phyloP scores from a whole-genome alignment of 2,797 vertebrate genomes.

The Chaunax sp. region DNA sequence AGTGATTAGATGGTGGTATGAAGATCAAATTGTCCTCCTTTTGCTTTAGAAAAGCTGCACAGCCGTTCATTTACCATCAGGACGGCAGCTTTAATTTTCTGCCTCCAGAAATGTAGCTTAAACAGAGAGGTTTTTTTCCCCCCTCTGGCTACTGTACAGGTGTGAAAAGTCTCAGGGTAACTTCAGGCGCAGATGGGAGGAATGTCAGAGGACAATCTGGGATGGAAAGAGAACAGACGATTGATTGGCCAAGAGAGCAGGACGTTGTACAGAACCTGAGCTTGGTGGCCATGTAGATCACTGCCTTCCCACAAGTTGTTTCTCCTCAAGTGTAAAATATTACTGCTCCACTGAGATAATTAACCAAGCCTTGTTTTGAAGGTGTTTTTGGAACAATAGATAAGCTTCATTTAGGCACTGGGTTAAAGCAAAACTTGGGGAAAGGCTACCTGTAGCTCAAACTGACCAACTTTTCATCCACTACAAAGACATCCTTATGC shows the following conservation, averaged over 20 bases:
- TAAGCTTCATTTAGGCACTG: constrained; percentile 1
- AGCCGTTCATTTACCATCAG: constrained; percentile 13
- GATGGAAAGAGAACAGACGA: constrained; percentile 24
- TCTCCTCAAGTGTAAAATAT: not conserved
- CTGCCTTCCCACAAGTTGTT: not conserved
- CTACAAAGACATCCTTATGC: constrained; percentile 80
- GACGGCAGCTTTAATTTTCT: not conserved
- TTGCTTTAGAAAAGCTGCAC: not conserved
- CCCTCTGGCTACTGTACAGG: constrained; percentile 50
- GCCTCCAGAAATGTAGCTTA: constrained; percentile 8
- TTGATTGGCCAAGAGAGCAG: constrained; percentile 3
- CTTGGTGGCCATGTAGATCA: no score
- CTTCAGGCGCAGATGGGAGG: constrained; percentile 50
- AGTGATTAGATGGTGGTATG: no score
- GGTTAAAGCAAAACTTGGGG: constrained; percentile 22
- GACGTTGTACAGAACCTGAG: no score
- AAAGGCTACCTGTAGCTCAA: constrained; percentile 52
- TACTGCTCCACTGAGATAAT: not conserved
- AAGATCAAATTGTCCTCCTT: constrained; percentile 9
- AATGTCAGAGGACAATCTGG: constrained; percentile 61
- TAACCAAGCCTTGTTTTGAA: not conserved
- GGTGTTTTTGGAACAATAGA: not conserved
- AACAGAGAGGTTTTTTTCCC: constrained; percentile 40
- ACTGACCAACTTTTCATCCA: constrained; percentile 61
- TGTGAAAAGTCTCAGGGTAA: constrained; percentile 75